A percentile compares a stretch with the other conserved stretches of the same genome.
Conservation (phyloP, 2,888 invertebrate genomes). For the Sinelater perroti region DNA sequence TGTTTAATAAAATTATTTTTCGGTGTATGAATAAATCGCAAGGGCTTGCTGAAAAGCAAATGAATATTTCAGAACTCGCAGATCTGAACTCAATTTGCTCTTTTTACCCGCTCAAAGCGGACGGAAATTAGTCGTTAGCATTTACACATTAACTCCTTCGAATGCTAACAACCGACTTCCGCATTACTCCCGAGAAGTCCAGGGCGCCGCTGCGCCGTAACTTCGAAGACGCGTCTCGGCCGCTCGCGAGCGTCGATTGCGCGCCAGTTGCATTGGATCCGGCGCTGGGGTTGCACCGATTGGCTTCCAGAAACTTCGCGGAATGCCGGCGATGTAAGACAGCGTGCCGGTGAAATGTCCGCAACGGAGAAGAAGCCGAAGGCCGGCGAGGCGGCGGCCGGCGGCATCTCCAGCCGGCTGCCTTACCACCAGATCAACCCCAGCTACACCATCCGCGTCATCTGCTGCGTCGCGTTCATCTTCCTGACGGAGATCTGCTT, state of each 20-base stretch:
- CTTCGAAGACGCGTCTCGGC: slow-evolving; percentile 25
- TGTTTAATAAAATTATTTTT: no score
- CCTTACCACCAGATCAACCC: slow-evolving; percentile 50
- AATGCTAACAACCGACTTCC: no score
- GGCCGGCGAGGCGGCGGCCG: slow-evolving; percentile 30
- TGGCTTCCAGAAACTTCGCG: slow-evolving; percentile 2
- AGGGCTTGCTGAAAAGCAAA: no score
- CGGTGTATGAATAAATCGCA: no score
- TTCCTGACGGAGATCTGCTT: slow-evolving; percentile 58
- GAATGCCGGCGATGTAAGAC: slow-evolving; percentile 32
- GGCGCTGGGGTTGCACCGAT: slow-evolving; percentile 13
- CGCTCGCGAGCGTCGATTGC: slow-evolving; percentile 3
- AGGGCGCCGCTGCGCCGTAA: slow-evolving; percentile 16
- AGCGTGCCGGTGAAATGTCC: slow-evolving; percentile 31
- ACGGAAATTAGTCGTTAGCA: no score
- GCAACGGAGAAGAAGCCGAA: slow-evolving; percentile 37
- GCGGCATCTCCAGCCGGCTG: slow-evolving; percentile 31
- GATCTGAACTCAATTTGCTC: no score
- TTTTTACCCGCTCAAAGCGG: no score
- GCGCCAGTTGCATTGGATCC: slow-evolving; percentile 21
- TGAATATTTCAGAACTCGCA: no score
- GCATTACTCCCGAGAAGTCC: no score
- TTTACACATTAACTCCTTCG: no score
- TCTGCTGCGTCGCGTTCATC: slow-evolving; percentile 58
- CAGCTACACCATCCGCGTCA: slow-evolving; percentile 57